Evolutionary conservation across 2,113 vertebrate species (phyloP), one percentile per base, ranked within the genome.

Genomic region (Lota lota): DNA sequence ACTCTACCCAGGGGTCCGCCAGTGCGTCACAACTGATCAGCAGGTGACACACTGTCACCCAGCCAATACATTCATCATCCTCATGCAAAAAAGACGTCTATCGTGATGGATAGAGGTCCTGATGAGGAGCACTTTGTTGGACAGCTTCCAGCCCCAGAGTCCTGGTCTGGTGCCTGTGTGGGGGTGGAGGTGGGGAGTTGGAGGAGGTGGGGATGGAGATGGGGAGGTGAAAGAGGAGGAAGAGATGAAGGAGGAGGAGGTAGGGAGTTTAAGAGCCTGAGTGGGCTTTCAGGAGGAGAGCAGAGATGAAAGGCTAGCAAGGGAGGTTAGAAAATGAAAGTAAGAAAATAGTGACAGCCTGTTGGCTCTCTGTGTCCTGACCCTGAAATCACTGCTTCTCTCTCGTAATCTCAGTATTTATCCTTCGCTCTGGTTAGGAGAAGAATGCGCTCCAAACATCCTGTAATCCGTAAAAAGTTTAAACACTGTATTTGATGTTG

Each of bases 21-120:
- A 47, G 40, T 12, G 40, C 40, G 7, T 14, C 40, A 47, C 6
- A 85, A 84, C 87, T 71, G 85, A 88, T 91, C 79, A 88, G 60
- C 61, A 2, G 47, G 72, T 73, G 78, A 77, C 79, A 85, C 80
- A 81, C 76, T 63, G 66, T 74, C 63, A 65, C 53, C 76, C 67
- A 62, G 22, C 22, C 18, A 74, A 85, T 85, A 77, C 88, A 85
- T 84, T 83, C 85, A 83, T 85, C 80, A 74, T 77, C 67, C 47
- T 73, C 70, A 68, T 76, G 74, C 74, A 63, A 70, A 69, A 72
- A 79, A 67, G 72, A 79, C 81, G 76, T 75, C 66, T 73, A 79
- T 79, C 53, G 74, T 58, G 22, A 24, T 7, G 17, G 24, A 68
- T 6, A 14, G 21, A 68, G 64, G 64, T 56, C 65, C 54, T 78